These are phyloP conservation scores for Pseudonaja textilis DNA, from an alignment of 2,113 vertebrate species.

Conservation along the genomic window DNA sequence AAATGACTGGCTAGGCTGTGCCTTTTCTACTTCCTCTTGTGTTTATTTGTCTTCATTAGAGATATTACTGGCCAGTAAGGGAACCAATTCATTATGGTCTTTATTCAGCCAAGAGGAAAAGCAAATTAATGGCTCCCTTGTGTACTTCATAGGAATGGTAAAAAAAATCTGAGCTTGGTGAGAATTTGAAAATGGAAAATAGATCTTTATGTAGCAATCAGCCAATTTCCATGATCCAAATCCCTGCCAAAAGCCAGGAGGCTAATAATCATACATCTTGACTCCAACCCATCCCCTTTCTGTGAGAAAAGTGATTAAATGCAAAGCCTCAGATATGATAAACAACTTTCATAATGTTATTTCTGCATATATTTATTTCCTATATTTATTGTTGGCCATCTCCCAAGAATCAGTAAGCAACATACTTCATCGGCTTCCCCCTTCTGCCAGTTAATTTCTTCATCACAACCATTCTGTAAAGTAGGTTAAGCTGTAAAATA, in stretches of 20 bases:
- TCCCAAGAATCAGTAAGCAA: neutral
- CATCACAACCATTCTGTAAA: neutral
- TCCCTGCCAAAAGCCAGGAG: neutral
- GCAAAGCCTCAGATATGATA: neutral
- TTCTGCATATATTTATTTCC: neutral
- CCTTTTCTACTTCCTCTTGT: slow-evolving; percentile 4
- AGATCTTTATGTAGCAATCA: slow-evolving; percentile 52
- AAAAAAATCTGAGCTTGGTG: slow-evolving; percentile 25
- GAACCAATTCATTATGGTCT: slow-evolving; percentile 53
- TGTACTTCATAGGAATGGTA: slow-evolving; percentile 2
- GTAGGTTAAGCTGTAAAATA: neutral
- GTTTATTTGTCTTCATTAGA: slow-evolving; percentile 11
- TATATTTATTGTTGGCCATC: neutral
- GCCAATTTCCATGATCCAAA: slow-evolving; percentile 17
- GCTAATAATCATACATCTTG: neutral
- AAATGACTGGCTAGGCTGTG: neutral
- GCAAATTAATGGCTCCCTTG: slow-evolving; percentile 1
- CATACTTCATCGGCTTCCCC: neutral
- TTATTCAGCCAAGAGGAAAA: slow-evolving; percentile 31
- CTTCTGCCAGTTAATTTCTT: neutral
- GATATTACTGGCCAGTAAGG: slow-evolving; percentile 25
- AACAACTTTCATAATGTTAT: neutral
- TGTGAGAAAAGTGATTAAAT: neutral
- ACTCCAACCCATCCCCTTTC: neutral
- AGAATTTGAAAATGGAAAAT: slow-evolving; percentile 44